Evolutionary conservation across 2,888 invertebrate genomes (phyloP).

Genomic region (Eristalinus sepulchralis): DNA sequence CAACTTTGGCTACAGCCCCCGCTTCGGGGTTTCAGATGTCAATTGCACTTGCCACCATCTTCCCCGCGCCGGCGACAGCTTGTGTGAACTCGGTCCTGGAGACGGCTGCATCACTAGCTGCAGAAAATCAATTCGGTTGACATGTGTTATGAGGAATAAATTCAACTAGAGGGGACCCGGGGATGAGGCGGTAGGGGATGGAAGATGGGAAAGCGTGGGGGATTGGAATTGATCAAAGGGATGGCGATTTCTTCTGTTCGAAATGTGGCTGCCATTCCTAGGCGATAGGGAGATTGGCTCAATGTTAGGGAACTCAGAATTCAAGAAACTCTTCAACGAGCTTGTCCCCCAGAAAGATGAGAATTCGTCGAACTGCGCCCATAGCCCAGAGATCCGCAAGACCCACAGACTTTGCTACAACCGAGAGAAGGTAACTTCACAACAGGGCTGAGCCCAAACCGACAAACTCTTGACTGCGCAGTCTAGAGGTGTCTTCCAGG

Average conservation of each 20-base stretch:
- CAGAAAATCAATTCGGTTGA: slow-evolving; percentile 57
- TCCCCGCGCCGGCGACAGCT: neutral
- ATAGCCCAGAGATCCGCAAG: too few relatives aligned
- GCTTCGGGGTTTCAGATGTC: slow-evolving; percentile 51
- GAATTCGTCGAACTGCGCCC: too few relatives aligned
- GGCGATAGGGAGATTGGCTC: too few relatives aligned
- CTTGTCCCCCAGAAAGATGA: too few relatives aligned
- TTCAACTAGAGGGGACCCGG: slow-evolving; percentile 20
- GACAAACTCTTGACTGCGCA: too few relatives aligned
- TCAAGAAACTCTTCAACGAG: too few relatives aligned
- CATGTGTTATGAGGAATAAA: slow-evolving; percentile 61
- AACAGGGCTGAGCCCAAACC: too few relatives aligned
- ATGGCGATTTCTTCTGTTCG: neutral
- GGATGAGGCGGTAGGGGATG: neutral
- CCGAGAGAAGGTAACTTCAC: too few relatives aligned
- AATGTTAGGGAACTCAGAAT: too few relatives aligned
- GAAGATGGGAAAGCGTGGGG: slow-evolving; percentile 9
- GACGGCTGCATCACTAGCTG: neutral
- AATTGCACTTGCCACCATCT: slow-evolving; percentile 60
- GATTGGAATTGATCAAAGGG: neutral
- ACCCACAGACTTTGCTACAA: too few relatives aligned
- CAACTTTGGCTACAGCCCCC: neutral
- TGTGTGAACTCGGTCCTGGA: slow-evolving; percentile 33
- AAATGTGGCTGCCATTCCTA: too few relatives aligned
- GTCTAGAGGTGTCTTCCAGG: too few relatives aligned